Conservation (phyloP, 2,797 vertebrate genomes). For the Poeciliopsis infans region DNA sequence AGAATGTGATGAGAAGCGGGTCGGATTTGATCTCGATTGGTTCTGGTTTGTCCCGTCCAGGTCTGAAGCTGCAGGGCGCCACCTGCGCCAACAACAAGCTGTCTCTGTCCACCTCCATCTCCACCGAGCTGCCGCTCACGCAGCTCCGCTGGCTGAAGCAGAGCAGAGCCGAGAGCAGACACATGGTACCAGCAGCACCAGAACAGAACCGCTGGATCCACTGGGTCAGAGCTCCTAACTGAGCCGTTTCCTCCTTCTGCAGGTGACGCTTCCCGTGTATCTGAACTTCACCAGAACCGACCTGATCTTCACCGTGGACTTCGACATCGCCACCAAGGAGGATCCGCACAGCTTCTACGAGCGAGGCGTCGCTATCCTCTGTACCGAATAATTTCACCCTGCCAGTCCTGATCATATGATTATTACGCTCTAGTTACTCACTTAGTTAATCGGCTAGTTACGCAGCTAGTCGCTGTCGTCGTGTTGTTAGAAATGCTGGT, state of each 20-base stretch:
- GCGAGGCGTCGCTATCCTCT: constrained; percentile 94
- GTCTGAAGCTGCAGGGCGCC: constrained; percentile 92
- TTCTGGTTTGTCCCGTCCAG: constrained; percentile 22
- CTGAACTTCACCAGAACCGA: constrained; percentile 98
- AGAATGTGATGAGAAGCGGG: background rate
- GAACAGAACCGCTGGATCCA: background rate
- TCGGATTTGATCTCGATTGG: background rate
- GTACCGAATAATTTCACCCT: constrained; percentile 87
- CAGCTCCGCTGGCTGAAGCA: constrained; percentile 97
- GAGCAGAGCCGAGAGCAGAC: constrained; percentile 87
- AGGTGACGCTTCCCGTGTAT: constrained; percentile 98
- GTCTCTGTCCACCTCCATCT: constrained; percentile 92
- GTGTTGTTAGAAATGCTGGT: constrained; percentile 24
- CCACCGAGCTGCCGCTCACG: constrained; percentile 92
- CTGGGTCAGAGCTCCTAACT: background rate
- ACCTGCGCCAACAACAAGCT: constrained; percentile 95
- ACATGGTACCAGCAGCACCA: constrained; percentile 79
- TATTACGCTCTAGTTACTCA: background rate
- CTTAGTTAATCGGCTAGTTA: background rate
- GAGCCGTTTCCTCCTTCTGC: constrained; percentile 6
- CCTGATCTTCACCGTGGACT: constrained; percentile 98
- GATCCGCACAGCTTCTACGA: constrained; percentile 98
- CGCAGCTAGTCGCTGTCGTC: constrained; percentile 29
- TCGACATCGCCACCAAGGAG: constrained; percentile 97
- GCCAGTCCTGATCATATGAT: constrained; percentile 4